Evolutionary conservation across 2,113 vertebrate species (phyloP).

Genomic region (Upupa epops): DNA sequence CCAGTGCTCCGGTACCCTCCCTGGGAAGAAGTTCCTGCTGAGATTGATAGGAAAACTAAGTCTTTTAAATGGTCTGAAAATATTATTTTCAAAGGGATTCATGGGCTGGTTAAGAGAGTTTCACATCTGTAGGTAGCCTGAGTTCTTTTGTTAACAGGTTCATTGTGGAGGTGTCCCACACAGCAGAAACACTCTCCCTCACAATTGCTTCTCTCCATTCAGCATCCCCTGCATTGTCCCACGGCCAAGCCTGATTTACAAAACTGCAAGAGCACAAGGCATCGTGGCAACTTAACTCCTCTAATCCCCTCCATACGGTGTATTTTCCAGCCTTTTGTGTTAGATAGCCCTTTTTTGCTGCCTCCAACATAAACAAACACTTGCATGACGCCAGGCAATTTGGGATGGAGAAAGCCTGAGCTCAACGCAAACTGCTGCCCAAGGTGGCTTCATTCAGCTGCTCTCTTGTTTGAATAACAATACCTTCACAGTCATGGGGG

Average conservation of each 20-base stretch:
- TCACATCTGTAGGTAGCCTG: background rate
- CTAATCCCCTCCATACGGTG: constrained; percentile 32
- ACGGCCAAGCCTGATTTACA: background rate
- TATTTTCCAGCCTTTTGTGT: constrained; percentile 41
- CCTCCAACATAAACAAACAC: background rate
- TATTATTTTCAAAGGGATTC: background rate
- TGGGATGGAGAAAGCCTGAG: constrained; percentile 4
- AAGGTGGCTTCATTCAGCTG: constrained; percentile 70
- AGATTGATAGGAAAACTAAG: too few relatives aligned
- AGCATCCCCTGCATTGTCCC: background rate
- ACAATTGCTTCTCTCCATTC: background rate
- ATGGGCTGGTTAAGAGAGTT: background rate
- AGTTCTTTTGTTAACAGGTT: background rate
- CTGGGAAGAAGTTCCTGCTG: too few relatives aligned
- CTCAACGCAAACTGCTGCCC: background rate
- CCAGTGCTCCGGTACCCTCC: too few relatives aligned
- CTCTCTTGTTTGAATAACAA: constrained; percentile 57
- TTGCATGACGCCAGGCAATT: background rate
- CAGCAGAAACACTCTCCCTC: background rate
- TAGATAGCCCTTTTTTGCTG: background rate
- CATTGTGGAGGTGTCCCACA: background rate
- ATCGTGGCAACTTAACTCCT: constrained; percentile 16
- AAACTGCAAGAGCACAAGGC: background rate
- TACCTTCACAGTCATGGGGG: background rate
- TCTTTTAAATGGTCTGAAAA: background rate